Conservation (phyloP, 1,140 invertebrate genomes). For the Drosophila bipectinata region DNA sequence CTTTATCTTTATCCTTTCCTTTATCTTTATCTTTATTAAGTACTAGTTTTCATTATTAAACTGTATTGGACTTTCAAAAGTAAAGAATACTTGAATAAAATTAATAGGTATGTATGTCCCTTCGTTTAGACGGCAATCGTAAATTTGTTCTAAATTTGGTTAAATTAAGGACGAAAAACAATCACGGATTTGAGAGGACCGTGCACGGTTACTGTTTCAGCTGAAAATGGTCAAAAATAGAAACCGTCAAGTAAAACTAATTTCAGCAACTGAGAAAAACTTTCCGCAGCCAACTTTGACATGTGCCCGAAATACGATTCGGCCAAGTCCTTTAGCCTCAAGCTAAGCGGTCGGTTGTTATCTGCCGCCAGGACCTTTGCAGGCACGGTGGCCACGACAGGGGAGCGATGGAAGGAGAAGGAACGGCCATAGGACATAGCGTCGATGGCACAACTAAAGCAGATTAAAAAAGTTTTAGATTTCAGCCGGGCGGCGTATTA, state of each 20-base stretch:
- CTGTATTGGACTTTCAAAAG: too few species aligned
- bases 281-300: constrained; percentile 68
- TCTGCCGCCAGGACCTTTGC: constrained; percentile 45
- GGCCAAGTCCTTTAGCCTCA: constrained; percentile 66
- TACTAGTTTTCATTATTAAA: too few species aligned
- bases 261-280: constrained; percentile 60
- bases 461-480: constrained; percentile 81
- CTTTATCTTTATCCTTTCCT: too few species aligned
- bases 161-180: neutral
- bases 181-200: constrained; percentile 3
- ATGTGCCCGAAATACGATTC: constrained; percentile 68
- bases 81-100: too few species aligned
- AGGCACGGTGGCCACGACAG: constrained; percentile 7
- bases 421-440: constrained; percentile 1
- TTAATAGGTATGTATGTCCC: too few species aligned
- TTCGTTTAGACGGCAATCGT: neutral
- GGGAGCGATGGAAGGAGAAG: neutral
- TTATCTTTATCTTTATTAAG: too few species aligned
- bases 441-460: constrained; percentile 48
- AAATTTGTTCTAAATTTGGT: neutral
- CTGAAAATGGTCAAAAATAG: constrained; percentile 48
- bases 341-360: constrained; percentile 56
- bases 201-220: neutral
- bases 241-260: constrained; percentile 65
- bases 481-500: constrained; percentile 71